Conservation (phyloP, 1,140 invertebrate species). For the Oedothorax gibbosus region DNA sequence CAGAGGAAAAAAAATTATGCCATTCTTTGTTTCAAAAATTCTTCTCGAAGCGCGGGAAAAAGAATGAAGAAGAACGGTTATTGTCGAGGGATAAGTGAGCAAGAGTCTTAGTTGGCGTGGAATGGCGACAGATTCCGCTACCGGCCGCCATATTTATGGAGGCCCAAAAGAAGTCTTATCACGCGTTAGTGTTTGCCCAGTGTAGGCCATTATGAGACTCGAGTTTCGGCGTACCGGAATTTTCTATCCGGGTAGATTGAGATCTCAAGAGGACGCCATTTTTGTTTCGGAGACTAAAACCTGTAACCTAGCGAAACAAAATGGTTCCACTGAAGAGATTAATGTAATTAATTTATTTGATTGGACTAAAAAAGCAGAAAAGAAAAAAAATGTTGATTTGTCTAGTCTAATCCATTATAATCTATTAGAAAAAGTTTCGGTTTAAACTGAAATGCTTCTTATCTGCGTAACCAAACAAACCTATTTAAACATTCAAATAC, state of each 20-base stretch:
- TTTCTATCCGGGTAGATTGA: neutral
- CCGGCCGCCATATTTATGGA: constrained; percentile 40
- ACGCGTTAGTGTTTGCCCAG: constrained; percentile 52
- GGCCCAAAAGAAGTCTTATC: constrained; percentile 44
- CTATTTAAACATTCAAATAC: no score
- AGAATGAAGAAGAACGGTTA: constrained; percentile 26
- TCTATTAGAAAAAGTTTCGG: no score
- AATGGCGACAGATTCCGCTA: constrained; percentile 37
- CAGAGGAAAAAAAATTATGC: constrained; percentile 23
- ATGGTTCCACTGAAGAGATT: no score
- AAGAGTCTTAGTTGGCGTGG: constrained; percentile 3
- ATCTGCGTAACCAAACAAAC: no score
- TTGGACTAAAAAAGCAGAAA: no score
- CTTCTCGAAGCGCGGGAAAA: neutral
- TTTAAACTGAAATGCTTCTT: no score
- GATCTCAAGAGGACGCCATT: constrained; percentile 19
- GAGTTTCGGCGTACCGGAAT: constrained; percentile 12
- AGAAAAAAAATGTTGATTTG: no score
- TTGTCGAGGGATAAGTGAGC: constrained; percentile 13
- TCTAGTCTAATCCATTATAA: no score
- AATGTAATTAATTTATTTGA: no score
- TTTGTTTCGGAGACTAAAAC: neutral
- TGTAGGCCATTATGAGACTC: constrained; percentile 27
- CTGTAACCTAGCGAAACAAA: neutral
- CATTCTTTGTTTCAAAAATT: constrained; percentile 17